Percentiles rank a stretch among this genome's conserved stretches.
These are phyloP conservation scores for Ailurus styani DNA, from an alignment of 2,113 vertebrate genomes.

Conservation along the genomic window DNA sequence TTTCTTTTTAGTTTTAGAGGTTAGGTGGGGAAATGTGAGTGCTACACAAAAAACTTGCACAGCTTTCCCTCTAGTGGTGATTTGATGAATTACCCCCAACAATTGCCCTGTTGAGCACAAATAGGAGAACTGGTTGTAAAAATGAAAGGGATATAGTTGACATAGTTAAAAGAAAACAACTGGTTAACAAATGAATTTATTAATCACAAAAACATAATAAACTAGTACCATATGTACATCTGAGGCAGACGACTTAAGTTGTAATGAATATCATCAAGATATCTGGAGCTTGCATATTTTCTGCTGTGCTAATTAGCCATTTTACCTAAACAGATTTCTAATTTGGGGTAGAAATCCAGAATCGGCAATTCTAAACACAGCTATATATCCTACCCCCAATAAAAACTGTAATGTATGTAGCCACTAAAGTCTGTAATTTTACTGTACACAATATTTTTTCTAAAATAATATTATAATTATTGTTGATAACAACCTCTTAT, in stretches of 20 bases:
- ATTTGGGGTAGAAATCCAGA: neutral
- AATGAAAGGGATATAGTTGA: neutral
- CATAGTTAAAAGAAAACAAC: neutral
- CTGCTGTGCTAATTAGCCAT: neutral
- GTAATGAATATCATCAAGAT: neutral
- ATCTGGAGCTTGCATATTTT: neutral
- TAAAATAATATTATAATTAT: neutral
- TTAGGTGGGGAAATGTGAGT: neutral
- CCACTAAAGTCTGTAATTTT: neutral
- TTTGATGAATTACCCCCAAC: slow-evolving; percentile 47
- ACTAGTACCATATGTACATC: neutral
- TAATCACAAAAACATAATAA: neutral
- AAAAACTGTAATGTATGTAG: neutral
- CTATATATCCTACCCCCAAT: neutral
- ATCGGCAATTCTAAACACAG: neutral
- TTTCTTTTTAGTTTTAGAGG: neutral
- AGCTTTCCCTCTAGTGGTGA: slow-evolving; percentile 58
- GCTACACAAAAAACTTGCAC: slow-evolving; percentile 57
- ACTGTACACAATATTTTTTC: neutral
- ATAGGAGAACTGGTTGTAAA: neutral
- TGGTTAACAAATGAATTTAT: neutral
- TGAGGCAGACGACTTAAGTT: neutral
- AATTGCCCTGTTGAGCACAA: slow-evolving; percentile 12
- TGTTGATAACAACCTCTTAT: neutral
- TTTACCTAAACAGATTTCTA: slow-evolving; percentile 8